Evolutionary conservation across 2,113 vertebrate species (phyloP).

Genomic region (Coptodon bakossiorum): DNA sequence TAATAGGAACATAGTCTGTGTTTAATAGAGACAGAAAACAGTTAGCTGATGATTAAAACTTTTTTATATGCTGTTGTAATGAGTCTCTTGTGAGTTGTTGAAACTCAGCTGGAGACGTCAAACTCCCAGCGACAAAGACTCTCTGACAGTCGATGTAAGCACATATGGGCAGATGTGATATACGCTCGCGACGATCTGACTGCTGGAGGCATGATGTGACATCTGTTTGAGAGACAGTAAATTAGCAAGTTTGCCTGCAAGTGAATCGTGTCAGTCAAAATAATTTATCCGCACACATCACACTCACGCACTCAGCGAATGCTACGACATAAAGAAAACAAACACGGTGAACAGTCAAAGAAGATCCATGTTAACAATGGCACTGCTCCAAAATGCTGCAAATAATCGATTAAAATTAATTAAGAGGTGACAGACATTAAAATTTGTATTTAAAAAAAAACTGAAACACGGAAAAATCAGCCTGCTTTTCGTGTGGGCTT

Average conservation of each 20-base stretch:
- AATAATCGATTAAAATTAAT: neutral
- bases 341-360: conserved; percentile 15
- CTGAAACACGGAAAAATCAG: neutral
- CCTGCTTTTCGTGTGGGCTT: neutral
- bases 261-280: conserved; percentile 51
- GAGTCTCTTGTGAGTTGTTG: neutral
- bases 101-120: neutral
- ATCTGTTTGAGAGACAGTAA: conserved; percentile 61
- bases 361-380: neutral
- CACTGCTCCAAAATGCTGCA: neutral
- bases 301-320: neutral
- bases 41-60: neutral
- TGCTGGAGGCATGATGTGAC: conserved; percentile 16
- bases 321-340: conserved; percentile 14
- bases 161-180: conserved; percentile 41
- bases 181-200: neutral
- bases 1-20: neutral
- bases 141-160: conserved; percentile 17
- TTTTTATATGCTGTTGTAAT: neutral
- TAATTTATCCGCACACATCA: conserved; percentile 13
- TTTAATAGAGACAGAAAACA: neutral
- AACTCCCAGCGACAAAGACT: neutral
- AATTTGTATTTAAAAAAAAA: neutral
- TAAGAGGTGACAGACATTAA: neutral
- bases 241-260: conserved; percentile 44